phyloP scores from a whole-genome alignment of 2,113 vertebrate genomes.

The Spheniscus mendiculus region DNA sequence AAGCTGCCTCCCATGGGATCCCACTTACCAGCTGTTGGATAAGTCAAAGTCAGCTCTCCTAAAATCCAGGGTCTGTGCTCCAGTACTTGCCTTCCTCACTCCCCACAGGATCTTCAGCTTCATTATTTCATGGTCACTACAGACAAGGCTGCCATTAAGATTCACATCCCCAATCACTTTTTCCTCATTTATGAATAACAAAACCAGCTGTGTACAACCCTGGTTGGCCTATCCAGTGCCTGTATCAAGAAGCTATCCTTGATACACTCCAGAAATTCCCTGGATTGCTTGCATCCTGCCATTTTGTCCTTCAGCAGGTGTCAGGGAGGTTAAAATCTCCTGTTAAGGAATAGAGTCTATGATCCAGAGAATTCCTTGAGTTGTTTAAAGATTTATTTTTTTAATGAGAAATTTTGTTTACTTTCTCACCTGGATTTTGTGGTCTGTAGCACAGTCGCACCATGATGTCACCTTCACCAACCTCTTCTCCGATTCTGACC shows the following conservation, averaged over 20 bases:
- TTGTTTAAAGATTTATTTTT: neutral
- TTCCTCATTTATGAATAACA: neutral
- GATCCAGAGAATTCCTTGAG: neutral
- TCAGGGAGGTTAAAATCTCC: neutral
- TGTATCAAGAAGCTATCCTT: neutral
- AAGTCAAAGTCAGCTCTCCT: neutral
- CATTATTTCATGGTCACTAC: neutral
- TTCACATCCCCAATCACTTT: neutral
- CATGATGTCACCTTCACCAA: neutral
- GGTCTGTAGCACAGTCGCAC: neutral
- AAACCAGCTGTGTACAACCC: neutral
- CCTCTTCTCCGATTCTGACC: neutral
- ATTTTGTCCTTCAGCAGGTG: neutral
- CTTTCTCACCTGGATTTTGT: neutral
- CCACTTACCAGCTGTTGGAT: neutral
- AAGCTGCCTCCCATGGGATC: neutral
- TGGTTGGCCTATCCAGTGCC: neutral
- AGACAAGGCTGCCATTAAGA: neutral
- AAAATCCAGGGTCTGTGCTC: neutral
- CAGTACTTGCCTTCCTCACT: neutral
- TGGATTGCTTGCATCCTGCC: neutral
- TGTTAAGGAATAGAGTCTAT: neutral
- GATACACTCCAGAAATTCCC: neutral
- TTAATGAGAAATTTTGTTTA: neutral
- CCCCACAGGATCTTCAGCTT: neutral